Conservation (phyloP, 1,140 invertebrate species). For the Brachionus plicatilis region DNA sequence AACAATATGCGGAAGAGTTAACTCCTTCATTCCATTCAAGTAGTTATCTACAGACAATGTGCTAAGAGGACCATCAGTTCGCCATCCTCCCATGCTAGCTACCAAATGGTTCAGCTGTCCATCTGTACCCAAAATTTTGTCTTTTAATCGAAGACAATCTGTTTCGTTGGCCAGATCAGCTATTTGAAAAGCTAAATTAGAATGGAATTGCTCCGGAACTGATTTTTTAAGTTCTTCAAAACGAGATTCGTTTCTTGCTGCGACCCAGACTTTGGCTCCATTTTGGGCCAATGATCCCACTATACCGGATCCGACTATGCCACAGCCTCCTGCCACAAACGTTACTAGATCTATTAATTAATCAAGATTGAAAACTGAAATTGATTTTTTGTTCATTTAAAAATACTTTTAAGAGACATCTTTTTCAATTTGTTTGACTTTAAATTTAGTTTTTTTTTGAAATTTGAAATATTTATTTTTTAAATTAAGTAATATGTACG, state of each 20-base stretch:
- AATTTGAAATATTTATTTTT: neutral
- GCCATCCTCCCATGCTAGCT: slow-evolving; percentile 30
- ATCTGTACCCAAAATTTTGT: neutral
- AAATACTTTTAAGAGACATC: slow-evolving; percentile 29
- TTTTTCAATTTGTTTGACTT: neutral
- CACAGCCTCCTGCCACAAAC: slow-evolving; percentile 30
- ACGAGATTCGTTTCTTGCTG: slow-evolving; percentile 3
- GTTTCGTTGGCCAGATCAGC: slow-evolving; percentile 24
- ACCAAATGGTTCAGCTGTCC: slow-evolving; percentile 13
- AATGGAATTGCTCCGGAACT: slow-evolving; percentile 5
- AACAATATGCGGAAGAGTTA: slow-evolving; percentile 31
- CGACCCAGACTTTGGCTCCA: slow-evolving; percentile 21
- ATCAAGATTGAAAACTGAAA: neutral
- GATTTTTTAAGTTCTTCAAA: slow-evolving; percentile 11
- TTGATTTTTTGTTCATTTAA: neutral
- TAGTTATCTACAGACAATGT: slow-evolving; percentile 19
- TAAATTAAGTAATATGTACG: neutral
- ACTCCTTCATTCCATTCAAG: neutral
- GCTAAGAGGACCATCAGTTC: neutral
- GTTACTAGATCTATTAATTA: neutral
- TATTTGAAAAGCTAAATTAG: neutral
- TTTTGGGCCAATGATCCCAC: neutral
- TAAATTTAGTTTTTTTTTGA: neutral
- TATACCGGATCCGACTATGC: slow-evolving; percentile 12
- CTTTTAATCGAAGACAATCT: neutral